Conservation (phyloP, 2,113 vertebrate species). For the Okapia johnstoni region DNA sequence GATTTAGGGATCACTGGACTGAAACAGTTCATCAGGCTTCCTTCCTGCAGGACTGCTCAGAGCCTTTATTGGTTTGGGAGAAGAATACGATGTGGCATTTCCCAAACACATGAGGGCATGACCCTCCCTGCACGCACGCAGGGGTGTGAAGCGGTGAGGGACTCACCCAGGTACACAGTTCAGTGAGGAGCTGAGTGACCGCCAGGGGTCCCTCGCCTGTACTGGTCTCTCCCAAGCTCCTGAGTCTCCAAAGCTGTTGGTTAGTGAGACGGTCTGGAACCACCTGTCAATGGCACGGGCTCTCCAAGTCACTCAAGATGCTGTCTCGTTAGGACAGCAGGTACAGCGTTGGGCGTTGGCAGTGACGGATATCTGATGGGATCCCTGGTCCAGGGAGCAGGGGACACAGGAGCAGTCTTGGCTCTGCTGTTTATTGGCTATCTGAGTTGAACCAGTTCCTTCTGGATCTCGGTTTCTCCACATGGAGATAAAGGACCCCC, state of each 20-base stretch:
- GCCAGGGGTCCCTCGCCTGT: background rate
- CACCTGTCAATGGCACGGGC: accelerated
- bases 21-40: background rate
- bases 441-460: background rate
- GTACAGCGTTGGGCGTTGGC: accelerated
- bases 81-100: background rate
- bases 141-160: background rate
- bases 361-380: background rate
- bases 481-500: background rate
- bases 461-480: background rate
- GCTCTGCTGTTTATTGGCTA: background rate
- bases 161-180: background rate
- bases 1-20: background rate
- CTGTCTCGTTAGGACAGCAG: background rate
- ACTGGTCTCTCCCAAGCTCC: background rate
- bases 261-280: accelerated
- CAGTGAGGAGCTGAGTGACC: accelerated
- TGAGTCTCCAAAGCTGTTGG: no score
- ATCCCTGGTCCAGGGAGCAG: background rate
- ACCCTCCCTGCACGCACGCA: accelerated
- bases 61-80: background rate
- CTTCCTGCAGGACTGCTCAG: background rate
- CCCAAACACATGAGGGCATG: background rate
- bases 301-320: background rate
- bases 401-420: no score